Evolutionary conservation across 2,888 invertebrate species (phyloP).

Genomic region (Pseudococcus jackbeardsleyi): DNA sequence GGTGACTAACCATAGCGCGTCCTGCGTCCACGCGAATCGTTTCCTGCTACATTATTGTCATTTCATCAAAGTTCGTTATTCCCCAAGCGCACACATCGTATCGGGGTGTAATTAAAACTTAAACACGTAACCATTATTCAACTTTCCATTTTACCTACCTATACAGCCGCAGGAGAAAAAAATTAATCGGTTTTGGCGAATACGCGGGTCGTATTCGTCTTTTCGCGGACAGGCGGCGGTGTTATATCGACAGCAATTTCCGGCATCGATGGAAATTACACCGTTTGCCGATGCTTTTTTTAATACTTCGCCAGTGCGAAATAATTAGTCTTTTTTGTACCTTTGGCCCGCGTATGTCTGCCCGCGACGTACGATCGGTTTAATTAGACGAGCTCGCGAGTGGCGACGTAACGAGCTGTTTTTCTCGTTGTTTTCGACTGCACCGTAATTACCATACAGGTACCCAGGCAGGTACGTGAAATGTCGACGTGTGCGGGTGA

Average conservation of each 20-base stretch:
- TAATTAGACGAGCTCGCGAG: neutral
- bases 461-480: neutral
- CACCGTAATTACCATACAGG: neutral
- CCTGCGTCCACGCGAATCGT: conserved; percentile 30
- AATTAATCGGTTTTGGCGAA: conserved; percentile 21
- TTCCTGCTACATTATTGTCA: conserved; percentile 31
- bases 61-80: conserved; percentile 35
- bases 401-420: neutral
- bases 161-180: neutral
- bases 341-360: neutral
- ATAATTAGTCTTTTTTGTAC: conserved; percentile 36
- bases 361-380: neutral
- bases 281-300: neutral
- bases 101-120: conserved; percentile 24
- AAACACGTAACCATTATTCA: neutral
- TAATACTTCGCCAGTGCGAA: neutral
- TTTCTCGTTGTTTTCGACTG: neutral
- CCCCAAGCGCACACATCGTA: neutral
- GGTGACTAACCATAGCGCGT: conserved; percentile 10
- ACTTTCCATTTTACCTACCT: neutral
- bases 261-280: conserved; percentile 15
- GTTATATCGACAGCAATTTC: conserved; percentile 27
- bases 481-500: conserved; percentile 5
- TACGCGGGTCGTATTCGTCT: neutral
- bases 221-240: neutral